Conservation (phyloP, 2,113 vertebrate species). For the Catharus minimus region DNA sequence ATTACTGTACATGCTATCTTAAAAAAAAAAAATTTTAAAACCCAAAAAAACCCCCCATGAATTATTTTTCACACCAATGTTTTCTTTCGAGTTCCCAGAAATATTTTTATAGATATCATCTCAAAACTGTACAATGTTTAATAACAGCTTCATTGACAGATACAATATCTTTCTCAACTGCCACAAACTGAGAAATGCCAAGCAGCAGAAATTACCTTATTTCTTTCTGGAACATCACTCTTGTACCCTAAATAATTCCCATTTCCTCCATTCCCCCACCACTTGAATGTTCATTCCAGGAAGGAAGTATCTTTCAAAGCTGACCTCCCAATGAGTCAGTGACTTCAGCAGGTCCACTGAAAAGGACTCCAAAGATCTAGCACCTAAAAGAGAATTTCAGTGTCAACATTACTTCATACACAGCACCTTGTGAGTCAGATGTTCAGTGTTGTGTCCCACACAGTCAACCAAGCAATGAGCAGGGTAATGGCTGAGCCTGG, state of each 20-base stretch:
- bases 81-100: not conserved
- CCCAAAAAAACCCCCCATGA: too few relatives aligned
- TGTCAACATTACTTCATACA: fast-evolving
- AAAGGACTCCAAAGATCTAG: not conserved
- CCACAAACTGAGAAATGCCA: not conserved
- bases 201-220: not conserved
- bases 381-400: not conserved
- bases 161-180: not conserved
- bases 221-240: not conserved
- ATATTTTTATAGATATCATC: not conserved
- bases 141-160: not conserved
- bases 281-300: not conserved
- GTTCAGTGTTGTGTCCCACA: not conserved
- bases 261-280: not conserved
- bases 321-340: not conserved
- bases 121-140: not conserved
- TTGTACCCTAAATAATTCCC: not conserved
- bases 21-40: not conserved
- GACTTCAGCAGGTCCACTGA: not conserved
- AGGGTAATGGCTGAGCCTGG: not conserved
- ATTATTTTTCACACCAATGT: not conserved
- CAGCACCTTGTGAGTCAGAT: not conserved
- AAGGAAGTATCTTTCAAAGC: not conserved
- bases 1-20: not conserved
- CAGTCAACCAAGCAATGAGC: not conserved